Conservation (phyloP, 2,888 invertebrate species). For the Pachycephus smyrnensis region DNA sequence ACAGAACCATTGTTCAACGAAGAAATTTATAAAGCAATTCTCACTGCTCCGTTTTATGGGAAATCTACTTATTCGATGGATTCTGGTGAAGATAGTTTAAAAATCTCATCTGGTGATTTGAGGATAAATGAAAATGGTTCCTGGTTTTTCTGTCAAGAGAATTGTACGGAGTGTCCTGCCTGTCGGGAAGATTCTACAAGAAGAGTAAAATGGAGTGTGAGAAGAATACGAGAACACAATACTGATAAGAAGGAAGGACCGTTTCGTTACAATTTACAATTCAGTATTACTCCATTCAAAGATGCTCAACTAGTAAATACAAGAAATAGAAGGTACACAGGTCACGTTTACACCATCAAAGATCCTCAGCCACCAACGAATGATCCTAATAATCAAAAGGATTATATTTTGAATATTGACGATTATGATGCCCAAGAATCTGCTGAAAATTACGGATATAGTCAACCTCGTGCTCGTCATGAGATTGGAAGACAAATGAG, state of each 20-base stretch:
- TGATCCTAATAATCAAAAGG: background rate
- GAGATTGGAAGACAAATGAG: background rate
- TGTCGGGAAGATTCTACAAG: background rate
- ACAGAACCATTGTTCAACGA: background rate
- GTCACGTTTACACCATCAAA: background rate
- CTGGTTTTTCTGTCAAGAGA: conserved; percentile 1
- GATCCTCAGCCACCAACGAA: background rate
- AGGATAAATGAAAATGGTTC: background rate
- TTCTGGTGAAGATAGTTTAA: background rate
- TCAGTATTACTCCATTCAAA: conserved; percentile 73
- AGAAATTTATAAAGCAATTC: conserved; percentile 6
- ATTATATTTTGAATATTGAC: background rate
- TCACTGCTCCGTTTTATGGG: conserved; percentile 6
- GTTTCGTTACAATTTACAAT: conserved; percentile 76
- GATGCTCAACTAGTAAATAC: conserved; percentile 40
- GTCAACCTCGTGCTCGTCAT: background rate
- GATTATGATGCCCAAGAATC: background rate
- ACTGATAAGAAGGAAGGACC: conserved; percentile 64
- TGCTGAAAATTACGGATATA: background rate
- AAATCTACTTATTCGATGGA: background rate
- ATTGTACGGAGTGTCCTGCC: background rate
- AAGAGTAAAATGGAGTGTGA: conserved; percentile 72
- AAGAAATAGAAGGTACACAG: background rate
- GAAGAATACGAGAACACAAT: conserved; percentile 74
- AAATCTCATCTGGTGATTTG: conserved; percentile 1